Base-by-base conservation (phyloP, 1,140 invertebrate species). In the Drosophila nasuta region DNA sequence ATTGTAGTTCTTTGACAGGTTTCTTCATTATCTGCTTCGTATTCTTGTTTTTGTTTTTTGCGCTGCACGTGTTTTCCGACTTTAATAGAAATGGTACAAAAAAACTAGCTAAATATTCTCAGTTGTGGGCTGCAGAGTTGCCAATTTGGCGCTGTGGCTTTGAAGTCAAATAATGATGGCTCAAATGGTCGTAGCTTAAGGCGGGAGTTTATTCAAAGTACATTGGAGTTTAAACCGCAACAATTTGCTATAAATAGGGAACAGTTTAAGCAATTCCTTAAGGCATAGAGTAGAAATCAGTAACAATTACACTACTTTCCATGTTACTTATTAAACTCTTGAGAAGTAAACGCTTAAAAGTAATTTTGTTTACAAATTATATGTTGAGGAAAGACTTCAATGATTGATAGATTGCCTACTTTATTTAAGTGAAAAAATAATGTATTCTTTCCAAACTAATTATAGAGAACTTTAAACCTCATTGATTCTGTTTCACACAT, bases 1-100 rank as follows among this genome's bases (percentile, higher is more conserved):
- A 80, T 80, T 82, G 81, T 83, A 80, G 68, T 45, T 81, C 33
- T 66, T 62, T 33, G 25, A 3, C 49, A 5, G 51, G 51, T 56
- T 35, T 72, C 52, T 41, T 66, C 46, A 72, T 72, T 71, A 41
- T 45, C 62, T 25, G 58, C 63, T 65, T 83, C 68, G 66, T 73
- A 57, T 56, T 75, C 51, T 51, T 17, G 28, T 8, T 5, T 11
- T 1, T 11, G 15, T 46, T 46, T 10, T 48, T 48, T 17, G 6
- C 1, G 0, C 48, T n/a, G 46, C 54, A 58, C 79, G 73, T 74
- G 67, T 74, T 77, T 77, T 48, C 48, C 25, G 43, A 51, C 56
- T 46, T 51, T 51, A 68, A 74, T 62, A 54, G 49, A 74, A 69
- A 52, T 62, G 20, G 41, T 49, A 25, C 20, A 25, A 46, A 46